Conservation (phyloP, 2,888 invertebrate genomes). For the Charanyca ferruginea region DNA sequence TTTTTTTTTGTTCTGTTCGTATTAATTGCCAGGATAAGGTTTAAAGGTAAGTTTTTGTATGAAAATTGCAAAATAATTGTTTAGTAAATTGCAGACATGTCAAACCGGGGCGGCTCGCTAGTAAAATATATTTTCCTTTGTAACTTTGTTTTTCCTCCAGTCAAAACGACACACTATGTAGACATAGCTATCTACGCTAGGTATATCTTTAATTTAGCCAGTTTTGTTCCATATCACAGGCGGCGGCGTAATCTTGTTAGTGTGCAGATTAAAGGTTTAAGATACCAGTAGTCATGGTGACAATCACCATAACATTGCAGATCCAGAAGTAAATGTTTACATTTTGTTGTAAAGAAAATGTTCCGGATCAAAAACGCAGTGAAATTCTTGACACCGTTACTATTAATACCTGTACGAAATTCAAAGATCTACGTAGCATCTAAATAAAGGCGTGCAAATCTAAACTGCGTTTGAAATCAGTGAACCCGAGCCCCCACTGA, state of each 20-base stretch:
- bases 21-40: no score
- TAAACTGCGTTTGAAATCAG: slow-evolving; percentile 43
- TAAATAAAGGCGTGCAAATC: slow-evolving; percentile 40
- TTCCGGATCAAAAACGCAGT: slow-evolving; percentile 12
- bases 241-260: slow-evolving; percentile 19
- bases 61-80: no score
- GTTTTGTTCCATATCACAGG: neutral
- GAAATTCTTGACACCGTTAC: slow-evolving; percentile 41
- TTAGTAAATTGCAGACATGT: no score
- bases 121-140: no score
- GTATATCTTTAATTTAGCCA: slow-evolving; percentile 4
- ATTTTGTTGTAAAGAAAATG: slow-evolving; percentile 5
- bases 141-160: neutral
- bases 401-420: slow-evolving; percentile 43
- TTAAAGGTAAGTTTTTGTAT: no score
- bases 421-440: slow-evolving; percentile 43
- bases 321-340: slow-evolving; percentile 32
- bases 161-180: slow-evolving; percentile 1
- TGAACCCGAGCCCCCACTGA: slow-evolving; percentile 36
- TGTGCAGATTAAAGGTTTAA: slow-evolving; percentile 12
- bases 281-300: slow-evolving; percentile 26
- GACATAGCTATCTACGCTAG: neutral
- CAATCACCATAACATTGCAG: slow-evolving; percentile 12
- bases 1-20: no score
- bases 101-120: no score